A percentile compares a stretch with the other conserved stretches of the same genome.
These are phyloP conservation scores for Agrochola lota DNA, from an alignment of 2,888 invertebrate genomes.

Conservation along the genomic window DNA sequence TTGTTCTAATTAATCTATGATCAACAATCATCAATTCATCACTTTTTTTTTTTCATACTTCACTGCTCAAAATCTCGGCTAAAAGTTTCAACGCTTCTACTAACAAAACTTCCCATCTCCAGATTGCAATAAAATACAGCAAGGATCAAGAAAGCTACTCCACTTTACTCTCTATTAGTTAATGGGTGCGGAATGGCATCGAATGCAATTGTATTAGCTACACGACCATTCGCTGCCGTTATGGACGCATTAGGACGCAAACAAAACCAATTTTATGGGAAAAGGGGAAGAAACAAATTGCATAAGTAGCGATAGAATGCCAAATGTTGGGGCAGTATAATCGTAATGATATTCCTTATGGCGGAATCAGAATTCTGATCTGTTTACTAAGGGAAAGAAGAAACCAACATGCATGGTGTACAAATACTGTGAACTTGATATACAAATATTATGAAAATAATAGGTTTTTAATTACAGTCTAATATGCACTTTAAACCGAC, in stretches of 20 bases:
- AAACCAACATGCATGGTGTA: neutral
- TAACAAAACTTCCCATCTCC: conserved; percentile 8
- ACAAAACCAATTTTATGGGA: conserved; percentile 58
- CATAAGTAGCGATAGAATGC: conserved; percentile 48
- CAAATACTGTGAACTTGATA: neutral
- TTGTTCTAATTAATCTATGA: neutral
- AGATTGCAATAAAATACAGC: conserved; percentile 41
- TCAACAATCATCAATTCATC: neutral
- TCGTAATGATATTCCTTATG: conserved; percentile 45
- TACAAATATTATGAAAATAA: neutral
- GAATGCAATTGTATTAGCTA: conserved; percentile 56
- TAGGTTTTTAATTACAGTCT: neutral
- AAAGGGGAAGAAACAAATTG: conserved; percentile 48
- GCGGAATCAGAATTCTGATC: conserved; percentile 34
- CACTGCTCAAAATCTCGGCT: neutral
- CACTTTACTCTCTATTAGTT: conserved; percentile 56
- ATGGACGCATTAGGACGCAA: conserved; percentile 56
- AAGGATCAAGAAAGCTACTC: conserved; percentile 26
- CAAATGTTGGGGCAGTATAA: conserved; percentile 40
- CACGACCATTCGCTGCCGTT: conserved; percentile 46
- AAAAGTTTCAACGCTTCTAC: conserved; percentile 2
- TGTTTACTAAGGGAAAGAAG: conserved; percentile 12
- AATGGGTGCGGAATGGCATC: conserved; percentile 47
- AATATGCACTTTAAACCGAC: neutral
- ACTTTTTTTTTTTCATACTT: neutral